Base-by-base conservation (phyloP, 2,888 invertebrate genomes). In the Sipunculus nudus region DNA sequence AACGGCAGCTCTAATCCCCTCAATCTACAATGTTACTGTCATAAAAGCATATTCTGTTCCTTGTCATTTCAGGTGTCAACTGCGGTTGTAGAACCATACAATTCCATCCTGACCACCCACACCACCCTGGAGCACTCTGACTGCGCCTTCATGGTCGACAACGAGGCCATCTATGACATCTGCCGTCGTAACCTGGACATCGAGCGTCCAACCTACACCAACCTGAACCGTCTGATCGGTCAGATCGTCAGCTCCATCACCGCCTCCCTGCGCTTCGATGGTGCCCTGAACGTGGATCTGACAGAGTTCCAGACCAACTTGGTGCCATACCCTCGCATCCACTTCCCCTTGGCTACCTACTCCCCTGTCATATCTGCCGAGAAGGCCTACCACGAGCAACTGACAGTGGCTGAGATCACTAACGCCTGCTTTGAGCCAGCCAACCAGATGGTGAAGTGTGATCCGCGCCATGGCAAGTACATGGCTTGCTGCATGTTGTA, bases 401-500 rank as follows among this genome's bases (percentile, higher is more conserved):
- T 76, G 38, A 68, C 74, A 2, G 75, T 76, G 40, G 65, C 76
- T 53, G 75, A 77, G 49, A 75, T 77, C 62, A 77, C 76, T 64
- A 77, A 53, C 53, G 46, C 53, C 23, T 53, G 53, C 19, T 59
- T 54, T 31, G 35, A 94, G 89, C 84, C 92, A 76, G 28, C 21
- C 72, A 92, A 92, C 84, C 94, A 94, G 86, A 92, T 94, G 93
- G 93, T 94, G 0, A 91, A 90, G 76, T 92, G 94, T 67, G 75
- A 76, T 61, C 76, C 75, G 58, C 74, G 75, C 67, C 78, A 82
- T 63, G 81, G 78, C 39, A 76, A 78, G 72, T 92, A 92, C 80
- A 91, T 95, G 94, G 94, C 95, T 19, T n/a, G n/a, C n/a, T n/a
- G n/a, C n/a, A n/a, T n/a, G n/a, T n/a, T 94, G 86, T 96, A 94